Percentiles rank a stretch among this genome's conserved stretches.
Conservation (phyloP, 2,888 invertebrate genomes). For the Thymelicus acteon region DNA sequence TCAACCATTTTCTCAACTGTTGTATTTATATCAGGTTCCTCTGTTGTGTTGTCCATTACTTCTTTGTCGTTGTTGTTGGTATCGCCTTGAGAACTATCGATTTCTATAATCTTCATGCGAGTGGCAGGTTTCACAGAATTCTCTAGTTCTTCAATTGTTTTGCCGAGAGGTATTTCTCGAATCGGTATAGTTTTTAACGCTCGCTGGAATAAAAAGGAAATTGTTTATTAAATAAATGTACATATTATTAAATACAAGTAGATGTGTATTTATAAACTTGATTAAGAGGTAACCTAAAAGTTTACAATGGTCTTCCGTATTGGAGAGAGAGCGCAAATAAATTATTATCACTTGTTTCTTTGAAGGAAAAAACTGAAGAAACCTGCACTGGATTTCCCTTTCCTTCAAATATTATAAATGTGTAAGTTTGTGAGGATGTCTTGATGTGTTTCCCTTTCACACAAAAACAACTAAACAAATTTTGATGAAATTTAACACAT, state of each 20-base stretch:
- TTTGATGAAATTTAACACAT: too few species aligned
- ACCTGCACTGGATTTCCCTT: too few species aligned
- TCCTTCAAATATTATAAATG: too few species aligned
- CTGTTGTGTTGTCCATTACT: constrained; percentile 10
- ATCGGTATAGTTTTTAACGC: constrained; percentile 82
- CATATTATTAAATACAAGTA: neutral
- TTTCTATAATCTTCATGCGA: constrained; percentile 62
- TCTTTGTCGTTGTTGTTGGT: constrained; percentile 55
- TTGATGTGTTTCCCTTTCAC: too few species aligned
- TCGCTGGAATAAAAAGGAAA: constrained; percentile 69
- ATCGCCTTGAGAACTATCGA: constrained; percentile 59
- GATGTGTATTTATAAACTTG: too few species aligned
- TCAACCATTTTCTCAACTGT: neutral
- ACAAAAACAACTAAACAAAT: too few species aligned
- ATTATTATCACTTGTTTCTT: too few species aligned
- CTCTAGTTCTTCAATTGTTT: constrained; percentile 40
- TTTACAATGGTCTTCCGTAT: too few species aligned
- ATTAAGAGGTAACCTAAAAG: too few species aligned
- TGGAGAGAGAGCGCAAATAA: too few species aligned
- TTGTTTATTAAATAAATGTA: neutral
- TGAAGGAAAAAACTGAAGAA: too few species aligned
- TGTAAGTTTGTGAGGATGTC: too few species aligned
- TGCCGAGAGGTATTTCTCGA: constrained; percentile 70
- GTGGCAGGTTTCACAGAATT: constrained; percentile 56
- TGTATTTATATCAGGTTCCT: neutral